phyloP scores from a whole-genome alignment of 2,888 invertebrate species.

The Xestia sexstrigata region DNA sequence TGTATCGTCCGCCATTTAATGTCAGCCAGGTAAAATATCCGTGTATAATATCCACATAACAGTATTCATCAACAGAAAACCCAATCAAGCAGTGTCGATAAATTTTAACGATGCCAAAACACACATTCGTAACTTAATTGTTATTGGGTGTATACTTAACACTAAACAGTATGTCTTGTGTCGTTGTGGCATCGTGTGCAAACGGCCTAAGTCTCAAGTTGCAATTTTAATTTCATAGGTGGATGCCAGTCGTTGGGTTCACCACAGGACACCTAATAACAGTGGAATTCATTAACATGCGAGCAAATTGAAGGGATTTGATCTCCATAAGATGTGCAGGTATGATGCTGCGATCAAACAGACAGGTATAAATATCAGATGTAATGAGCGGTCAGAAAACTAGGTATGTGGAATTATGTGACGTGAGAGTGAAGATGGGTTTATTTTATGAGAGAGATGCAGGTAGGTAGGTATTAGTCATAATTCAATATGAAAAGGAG shows the following conservation, averaged over 20 bases:
- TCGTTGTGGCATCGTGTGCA: slow-evolving; percentile 55
- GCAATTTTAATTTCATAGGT: slow-evolving; percentile 77
- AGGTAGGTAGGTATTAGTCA: slow-evolving; percentile 1
- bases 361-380: slow-evolving; percentile 56
- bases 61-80: slow-evolving; percentile 53
- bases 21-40: slow-evolving; percentile 27
- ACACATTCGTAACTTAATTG: slow-evolving; percentile 45
- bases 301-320: slow-evolving; percentile 66
- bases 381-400: slow-evolving; percentile 48
- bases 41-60: slow-evolving; percentile 32
- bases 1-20: slow-evolving; percentile 26
- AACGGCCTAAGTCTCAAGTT: slow-evolving; percentile 73
- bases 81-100: slow-evolving; percentile 44
- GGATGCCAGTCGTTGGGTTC: slow-evolving; percentile 53
- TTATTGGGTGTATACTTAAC: slow-evolving; percentile 33
- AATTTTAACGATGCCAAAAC: slow-evolving; percentile 46
- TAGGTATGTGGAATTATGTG: slow-evolving; percentile 34
- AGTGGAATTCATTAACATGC: slow-evolving; percentile 67
- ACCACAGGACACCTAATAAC: slow-evolving; percentile 67
- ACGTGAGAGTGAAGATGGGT: slow-evolving; percentile 28
- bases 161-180: slow-evolving; percentile 38
- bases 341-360: slow-evolving; percentile 50
- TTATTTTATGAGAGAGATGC: slow-evolving; percentile 29
- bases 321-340: slow-evolving; percentile 61
- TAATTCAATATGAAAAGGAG: background rate